Evolutionary conservation across 2,888 invertebrate species (phyloP).

Genomic region (Dioctria linearis): DNA sequence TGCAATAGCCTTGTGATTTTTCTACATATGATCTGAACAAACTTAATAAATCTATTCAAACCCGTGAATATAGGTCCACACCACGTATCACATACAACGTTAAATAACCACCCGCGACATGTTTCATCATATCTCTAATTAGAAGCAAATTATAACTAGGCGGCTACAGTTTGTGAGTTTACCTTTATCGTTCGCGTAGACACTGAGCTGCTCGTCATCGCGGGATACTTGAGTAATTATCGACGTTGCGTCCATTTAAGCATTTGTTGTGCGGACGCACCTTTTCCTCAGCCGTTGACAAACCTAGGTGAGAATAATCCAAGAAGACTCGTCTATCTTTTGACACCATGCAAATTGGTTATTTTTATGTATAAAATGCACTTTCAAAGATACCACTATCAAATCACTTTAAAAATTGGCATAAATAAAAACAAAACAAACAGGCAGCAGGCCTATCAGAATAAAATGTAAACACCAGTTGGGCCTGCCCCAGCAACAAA

Average conservation of each 20-base stretch:
- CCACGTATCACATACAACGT: too few species aligned
- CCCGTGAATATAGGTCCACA: too few species aligned
- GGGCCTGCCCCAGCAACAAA: not conserved
- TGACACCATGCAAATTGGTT: slow-evolving; percentile 46
- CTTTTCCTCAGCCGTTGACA: slow-evolving; percentile 45
- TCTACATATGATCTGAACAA: too few species aligned
- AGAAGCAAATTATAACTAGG: too few species aligned
- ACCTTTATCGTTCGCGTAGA: slow-evolving; percentile 94
- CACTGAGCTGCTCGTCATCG: slow-evolving; percentile 96
- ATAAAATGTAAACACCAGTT: slow-evolving; percentile 38
- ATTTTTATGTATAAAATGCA: not conserved
- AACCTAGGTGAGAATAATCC: slow-evolving; percentile 45
- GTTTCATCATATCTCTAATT: too few species aligned
- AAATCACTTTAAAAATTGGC: slow-evolving; percentile 12
- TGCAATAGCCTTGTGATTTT: too few species aligned
- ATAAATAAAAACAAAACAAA: slow-evolving; percentile 32
- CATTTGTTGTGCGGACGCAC: slow-evolving; percentile 71
- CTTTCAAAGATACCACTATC: slow-evolving; percentile 12
- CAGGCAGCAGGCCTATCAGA: not conserved
- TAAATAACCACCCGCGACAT: too few species aligned
- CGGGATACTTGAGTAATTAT: slow-evolving; percentile 98
- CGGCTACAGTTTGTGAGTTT: slow-evolving; percentile 65
- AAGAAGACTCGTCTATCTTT: slow-evolving; percentile 36
- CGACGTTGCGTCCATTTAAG: slow-evolving; percentile 97
- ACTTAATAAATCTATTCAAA: too few species aligned